Evolutionary conservation across 1,140 invertebrate genomes (phyloP).

Genomic region (Orchestia grillus): DNA sequence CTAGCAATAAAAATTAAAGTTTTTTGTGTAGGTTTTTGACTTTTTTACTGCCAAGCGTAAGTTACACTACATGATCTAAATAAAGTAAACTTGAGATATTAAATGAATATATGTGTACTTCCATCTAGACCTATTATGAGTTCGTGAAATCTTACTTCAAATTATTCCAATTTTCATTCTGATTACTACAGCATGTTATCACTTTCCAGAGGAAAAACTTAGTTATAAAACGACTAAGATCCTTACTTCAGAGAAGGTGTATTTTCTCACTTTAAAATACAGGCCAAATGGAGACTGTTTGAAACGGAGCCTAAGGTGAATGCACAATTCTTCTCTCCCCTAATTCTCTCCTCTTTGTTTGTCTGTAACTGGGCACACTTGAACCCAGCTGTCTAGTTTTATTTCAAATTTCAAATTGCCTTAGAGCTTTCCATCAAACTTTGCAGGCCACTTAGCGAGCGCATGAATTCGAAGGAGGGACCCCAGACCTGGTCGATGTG

Average conservation of each 20-base stretch:
- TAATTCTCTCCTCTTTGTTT: conserved; percentile 23
- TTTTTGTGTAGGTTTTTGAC: not conserved
- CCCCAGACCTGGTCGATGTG: not conserved
- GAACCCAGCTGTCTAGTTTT: conserved; percentile 50
- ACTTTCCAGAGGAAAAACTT: not conserved
- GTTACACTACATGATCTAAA: not conserved
- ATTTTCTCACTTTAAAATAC: not conserved
- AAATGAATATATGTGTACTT: not conserved
- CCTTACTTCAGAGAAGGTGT: not conserved
- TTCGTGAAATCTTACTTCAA: not conserved
- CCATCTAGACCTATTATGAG: not conserved
- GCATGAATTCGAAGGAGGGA: conserved; percentile 47
- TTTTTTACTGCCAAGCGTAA: not conserved
- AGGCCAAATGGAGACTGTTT: not conserved
- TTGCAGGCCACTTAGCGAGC: conserved; percentile 25
- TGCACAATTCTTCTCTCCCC: not conserved
- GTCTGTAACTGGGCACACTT: conserved; percentile 28
- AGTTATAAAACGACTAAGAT: not conserved
- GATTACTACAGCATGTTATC: not conserved
- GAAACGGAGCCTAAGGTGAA: not conserved
- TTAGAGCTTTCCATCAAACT: conserved; percentile 51
- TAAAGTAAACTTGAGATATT: not conserved
- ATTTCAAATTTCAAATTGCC: conserved; percentile 52
- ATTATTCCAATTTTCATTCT: not conserved
- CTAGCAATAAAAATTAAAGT: not conserved